Evolutionary conservation across 2,113 vertebrate genomes (phyloP).

Genomic region (Falcunculus frontatus): DNA sequence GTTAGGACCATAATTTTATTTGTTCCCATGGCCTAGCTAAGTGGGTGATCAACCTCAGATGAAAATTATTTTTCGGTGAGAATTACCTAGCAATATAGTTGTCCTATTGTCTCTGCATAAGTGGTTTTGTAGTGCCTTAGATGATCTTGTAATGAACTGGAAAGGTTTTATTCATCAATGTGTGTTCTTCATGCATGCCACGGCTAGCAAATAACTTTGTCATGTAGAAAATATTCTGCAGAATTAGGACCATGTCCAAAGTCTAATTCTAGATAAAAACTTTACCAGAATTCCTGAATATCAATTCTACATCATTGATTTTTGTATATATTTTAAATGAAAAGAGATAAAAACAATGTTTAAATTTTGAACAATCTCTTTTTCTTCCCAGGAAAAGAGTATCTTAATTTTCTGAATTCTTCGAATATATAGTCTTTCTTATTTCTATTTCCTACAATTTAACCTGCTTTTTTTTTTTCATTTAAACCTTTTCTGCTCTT

Average conservation of each 20-base stretch:
- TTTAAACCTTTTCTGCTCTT: not conserved
- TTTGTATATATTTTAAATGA: not conserved
- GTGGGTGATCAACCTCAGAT: not conserved
- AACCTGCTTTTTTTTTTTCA: not conserved
- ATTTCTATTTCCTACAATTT: not conserved
- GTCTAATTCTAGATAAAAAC: not conserved
- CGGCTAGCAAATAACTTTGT: not conserved
- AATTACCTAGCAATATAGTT: not conserved
- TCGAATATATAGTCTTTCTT: not conserved
- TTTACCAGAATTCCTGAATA: not conserved
- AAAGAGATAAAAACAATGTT: not conserved
- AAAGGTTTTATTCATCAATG: not conserved
- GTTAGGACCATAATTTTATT: not conserved
- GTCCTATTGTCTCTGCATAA: not conserved
- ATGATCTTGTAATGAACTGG: constrained; percentile 5
- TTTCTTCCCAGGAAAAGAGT: not conserved
- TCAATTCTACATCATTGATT: not conserved
- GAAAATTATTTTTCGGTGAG: not conserved
- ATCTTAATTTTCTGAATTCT: not conserved
- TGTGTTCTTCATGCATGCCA: not conserved
- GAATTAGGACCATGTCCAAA: not conserved
- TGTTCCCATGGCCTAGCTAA: not conserved
- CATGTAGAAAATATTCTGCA: not conserved
- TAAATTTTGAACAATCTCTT: not conserved
- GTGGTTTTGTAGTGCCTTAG: not conserved